Evolutionary conservation across 2,113 vertebrate species (phyloP).

Genomic region (Motacilla tschutschensis): DNA sequence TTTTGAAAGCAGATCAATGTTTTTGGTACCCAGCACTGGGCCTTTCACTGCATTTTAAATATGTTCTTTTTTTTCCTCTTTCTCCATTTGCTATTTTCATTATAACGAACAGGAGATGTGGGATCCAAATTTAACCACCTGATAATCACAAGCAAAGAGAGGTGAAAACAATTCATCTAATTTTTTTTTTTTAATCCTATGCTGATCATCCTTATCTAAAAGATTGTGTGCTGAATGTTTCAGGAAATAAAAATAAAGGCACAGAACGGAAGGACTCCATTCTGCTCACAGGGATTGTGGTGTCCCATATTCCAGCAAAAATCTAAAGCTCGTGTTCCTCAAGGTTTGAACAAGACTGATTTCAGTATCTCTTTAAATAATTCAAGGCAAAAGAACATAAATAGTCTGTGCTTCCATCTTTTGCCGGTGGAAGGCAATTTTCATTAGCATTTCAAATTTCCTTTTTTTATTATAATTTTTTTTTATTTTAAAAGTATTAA

Average conservation of each 20-base stretch:
- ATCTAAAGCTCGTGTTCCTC: neutral
- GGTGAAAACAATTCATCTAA: accelerated
- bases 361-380: neutral
- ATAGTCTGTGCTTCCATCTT: neutral
- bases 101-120: neutral
- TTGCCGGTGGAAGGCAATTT: neutral
- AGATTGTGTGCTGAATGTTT: neutral
- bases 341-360: neutral
- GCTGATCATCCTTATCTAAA: neutral
- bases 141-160: neutral
- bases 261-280: neutral
- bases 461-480: neutral
- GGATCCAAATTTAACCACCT: neutral
- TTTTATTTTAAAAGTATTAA: neutral
- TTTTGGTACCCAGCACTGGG: neutral
- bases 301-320: neutral
- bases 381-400: neutral
- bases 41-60: neutral
- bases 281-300: neutral
- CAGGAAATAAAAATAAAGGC: neutral
- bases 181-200: neutral
- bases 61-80: neutral
- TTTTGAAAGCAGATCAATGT: neutral
- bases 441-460: neutral
- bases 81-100: neutral